Evolutionary conservation across 2,888 invertebrate species (phyloP), one percentile per base, ranked within the genome.

Genomic region (Dynastes maya): DNA sequence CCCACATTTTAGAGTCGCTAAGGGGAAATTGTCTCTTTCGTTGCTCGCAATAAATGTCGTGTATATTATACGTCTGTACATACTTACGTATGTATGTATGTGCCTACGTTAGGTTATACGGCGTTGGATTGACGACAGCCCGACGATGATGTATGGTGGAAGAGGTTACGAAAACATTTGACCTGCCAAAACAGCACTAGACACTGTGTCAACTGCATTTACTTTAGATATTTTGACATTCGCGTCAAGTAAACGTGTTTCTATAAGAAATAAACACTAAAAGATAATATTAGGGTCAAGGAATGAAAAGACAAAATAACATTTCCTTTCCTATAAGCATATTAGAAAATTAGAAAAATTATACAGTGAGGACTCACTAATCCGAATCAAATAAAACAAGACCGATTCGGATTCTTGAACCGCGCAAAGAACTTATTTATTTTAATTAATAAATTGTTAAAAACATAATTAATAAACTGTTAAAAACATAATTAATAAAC

Each of bases 21-120:
- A 61, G 72, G 49, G 45, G 61, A 74, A 74, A 61, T 74, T 74
- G 72, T 74, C 72, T 61, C 72, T 74, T 74, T 22, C 45, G 16
- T 37, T 58, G 68, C 61, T 55, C 61, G 72, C 72, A 74, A 74
- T 74, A 74, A 74, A 74, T 27, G 72, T 74, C 61, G 61, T 61
- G 4, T 45, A 37, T 58, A 58, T 58, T 45, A 11, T 37, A 53
- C n/a, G 16, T 53, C 13, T 53, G 16, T 53, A 53, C 53, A 13
- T 51, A 9, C 51, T 5, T 53, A 53, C n/a, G 53, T 53, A 53
- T 11, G 32, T 3, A 32, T 32, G 32, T 45, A 45, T 45, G 45
- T 45, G 45, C 45, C 11, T 45, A 8, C 45, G 45, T 45, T 45
- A 45, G 45, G 45, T 11, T 45, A 37, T 37, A 45, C 45, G 45